A percentile compares a stretch with the other conserved stretches of the same genome.
These are phyloP conservation scores for Coreius guichenoti DNA, from an alignment of 2,797 vertebrate species.

Conservation along the genomic window DNA sequence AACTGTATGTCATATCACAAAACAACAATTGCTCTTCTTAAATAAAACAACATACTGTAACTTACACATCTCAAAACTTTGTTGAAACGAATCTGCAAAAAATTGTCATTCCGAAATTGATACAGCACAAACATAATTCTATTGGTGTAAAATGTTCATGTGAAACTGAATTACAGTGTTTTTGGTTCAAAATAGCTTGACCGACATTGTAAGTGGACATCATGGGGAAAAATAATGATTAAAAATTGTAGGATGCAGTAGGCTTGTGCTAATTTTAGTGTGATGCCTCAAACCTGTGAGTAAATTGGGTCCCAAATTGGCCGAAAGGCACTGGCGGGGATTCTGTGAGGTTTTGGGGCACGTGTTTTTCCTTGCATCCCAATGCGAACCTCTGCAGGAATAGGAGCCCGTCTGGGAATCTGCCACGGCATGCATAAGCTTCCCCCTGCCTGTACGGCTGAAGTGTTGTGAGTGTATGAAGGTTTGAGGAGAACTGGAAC, in stretches of 20 bases:
- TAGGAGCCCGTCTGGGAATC: conserved; percentile 76
- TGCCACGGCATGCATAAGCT: conserved; percentile 79
- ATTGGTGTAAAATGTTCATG: not conserved
- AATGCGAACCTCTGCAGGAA: conserved; percentile 48
- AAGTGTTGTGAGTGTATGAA: conserved; percentile 59
- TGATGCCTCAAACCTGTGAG: conserved; percentile 70
- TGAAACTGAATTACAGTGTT: not conserved
- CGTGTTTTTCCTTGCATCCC: conserved; percentile 59
- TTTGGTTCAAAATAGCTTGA: not conserved
- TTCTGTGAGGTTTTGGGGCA: conserved; percentile 53
- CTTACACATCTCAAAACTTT: not conserved
- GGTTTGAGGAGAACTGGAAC: conserved; percentile 82
- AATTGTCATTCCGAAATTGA: not conserved
- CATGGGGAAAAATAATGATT: not conserved
- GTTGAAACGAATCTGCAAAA: not conserved
- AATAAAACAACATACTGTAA: not conserved
- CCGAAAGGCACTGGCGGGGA: conserved; percentile 76
- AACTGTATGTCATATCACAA: not conserved
- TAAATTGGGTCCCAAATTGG: conserved; percentile 78
- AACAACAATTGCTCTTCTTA: not conserved
- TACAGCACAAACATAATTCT: not conserved
- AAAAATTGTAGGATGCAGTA: not conserved
- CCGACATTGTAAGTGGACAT: not conserved
- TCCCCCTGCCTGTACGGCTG: conserved; percentile 66
- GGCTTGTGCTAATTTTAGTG: not conserved